Evolutionary conservation across 2,888 invertebrate genomes (phyloP).

Genomic region (Erpobdella octoculata): DNA sequence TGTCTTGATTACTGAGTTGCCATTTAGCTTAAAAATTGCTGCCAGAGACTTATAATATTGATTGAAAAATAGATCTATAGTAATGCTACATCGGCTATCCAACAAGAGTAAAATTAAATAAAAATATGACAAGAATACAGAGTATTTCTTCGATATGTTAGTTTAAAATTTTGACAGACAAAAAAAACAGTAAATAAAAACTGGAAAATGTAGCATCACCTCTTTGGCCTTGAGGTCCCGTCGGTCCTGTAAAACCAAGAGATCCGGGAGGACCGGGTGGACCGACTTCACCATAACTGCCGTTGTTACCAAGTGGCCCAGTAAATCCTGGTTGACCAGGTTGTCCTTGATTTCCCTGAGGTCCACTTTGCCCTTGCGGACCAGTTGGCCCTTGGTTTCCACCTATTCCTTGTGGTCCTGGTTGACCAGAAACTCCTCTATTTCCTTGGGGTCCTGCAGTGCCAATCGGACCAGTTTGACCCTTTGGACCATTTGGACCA

Average conservation of each 20-base stretch:
- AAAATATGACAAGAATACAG: too few species aligned
- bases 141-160: too few species aligned
- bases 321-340: conserved; percentile 20
- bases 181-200: too few species aligned
- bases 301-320: conserved; percentile 19
- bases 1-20: too few species aligned
- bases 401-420: conserved; percentile 57
- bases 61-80: too few species aligned
- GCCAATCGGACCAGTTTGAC: conserved; percentile 21
- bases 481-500: conserved; percentile 33
- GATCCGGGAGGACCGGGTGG: conserved; percentile 24
- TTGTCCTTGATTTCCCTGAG: conserved; percentile 21
- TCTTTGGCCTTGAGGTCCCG: conserved; percentile 32
- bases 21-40: too few species aligned
- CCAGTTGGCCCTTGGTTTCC: conserved; percentile 32
- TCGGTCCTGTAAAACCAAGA: conserved; percentile 30
- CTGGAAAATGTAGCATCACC: conserved; percentile 12
- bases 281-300: conserved; percentile 26
- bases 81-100: too few species aligned
- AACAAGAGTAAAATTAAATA: too few species aligned
- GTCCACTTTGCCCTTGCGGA: conserved; percentile 32
- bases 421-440: conserved; percentile 62
- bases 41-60: too few species aligned
- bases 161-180: too few species aligned
- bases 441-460: conserved; percentile 57